Evolutionary conservation across 2,888 invertebrate species (phyloP).

Genomic region (Lycia hirtaria): DNA sequence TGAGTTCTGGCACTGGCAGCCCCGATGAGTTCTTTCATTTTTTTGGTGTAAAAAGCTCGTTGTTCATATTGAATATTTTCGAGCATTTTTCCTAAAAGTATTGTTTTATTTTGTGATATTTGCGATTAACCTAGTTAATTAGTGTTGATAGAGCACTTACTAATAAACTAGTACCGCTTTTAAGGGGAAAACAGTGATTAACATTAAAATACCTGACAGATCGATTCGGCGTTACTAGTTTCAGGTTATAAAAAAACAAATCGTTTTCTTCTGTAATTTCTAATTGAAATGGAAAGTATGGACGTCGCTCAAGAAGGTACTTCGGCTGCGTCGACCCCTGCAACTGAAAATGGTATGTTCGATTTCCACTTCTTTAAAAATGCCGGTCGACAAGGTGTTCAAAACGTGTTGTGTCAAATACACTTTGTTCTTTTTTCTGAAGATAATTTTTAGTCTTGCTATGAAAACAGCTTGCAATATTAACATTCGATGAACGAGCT

Average conservation of each 20-base stretch:
- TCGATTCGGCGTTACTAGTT: conserved; percentile 74
- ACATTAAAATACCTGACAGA: conserved; percentile 60
- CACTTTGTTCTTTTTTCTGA: conserved; percentile 37
- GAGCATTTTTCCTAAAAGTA: conserved; percentile 55
- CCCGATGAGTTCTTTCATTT: conserved; percentile 54
- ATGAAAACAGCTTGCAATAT: not conserved
- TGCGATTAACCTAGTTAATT: conserved; percentile 43
- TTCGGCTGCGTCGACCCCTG: conserved; percentile 73
- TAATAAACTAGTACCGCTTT: conserved; percentile 15
- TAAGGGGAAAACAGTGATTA: conserved; percentile 30
- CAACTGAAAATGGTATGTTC: conserved; percentile 77
- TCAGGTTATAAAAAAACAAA: conserved; percentile 71
- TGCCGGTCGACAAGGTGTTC: conserved; percentile 37
- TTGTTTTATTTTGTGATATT: conserved; percentile 53
- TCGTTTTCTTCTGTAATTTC: conserved; percentile 56
- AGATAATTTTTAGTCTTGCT: not conserved
- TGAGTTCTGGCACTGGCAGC: conserved; percentile 43
- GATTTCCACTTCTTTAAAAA: conserved; percentile 23
- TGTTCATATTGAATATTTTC: conserved; percentile 53
- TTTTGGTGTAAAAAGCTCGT: conserved; percentile 62
- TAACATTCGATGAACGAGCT: not conserved
- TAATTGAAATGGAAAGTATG: conserved; percentile 80
- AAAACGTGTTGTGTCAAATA: conserved; percentile 69
- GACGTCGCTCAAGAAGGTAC: conserved; percentile 79
- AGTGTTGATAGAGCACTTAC: conserved; percentile 26